Percentiles rank a stretch among this genome's conserved stretches.
These are phyloP conservation scores for Myotis findleyi DNA, from an alignment of 2,797 vertebrate genomes.

Conservation along the genomic window DNA sequence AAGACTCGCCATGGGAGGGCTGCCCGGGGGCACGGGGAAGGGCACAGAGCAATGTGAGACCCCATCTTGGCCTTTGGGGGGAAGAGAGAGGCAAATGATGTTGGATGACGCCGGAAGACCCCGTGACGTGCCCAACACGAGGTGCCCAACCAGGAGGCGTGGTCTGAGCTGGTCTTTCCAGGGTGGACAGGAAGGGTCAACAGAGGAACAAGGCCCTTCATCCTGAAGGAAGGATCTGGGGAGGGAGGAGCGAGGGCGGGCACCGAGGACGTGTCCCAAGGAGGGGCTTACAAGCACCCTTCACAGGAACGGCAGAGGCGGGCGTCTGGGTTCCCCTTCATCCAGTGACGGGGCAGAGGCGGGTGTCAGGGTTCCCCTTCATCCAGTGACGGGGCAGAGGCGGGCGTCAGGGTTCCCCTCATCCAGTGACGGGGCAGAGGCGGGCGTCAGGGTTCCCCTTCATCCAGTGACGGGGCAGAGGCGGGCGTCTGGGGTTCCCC, in stretches of 20 bases:
- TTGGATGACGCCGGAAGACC: background rate
- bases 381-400: background rate
- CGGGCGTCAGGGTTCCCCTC: background rate
- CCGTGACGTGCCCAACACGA: background rate
- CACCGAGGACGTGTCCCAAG: background rate
- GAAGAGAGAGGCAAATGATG: background rate
- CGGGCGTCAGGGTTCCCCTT: background rate
- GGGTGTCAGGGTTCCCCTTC: background rate
- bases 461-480: background rate
- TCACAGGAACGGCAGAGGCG: background rate
- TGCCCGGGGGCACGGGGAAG: background rate
- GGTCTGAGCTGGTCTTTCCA: background rate
- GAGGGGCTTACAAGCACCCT: background rate
- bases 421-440: background rate
- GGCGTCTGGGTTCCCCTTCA: background rate
- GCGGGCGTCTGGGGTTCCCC: background rate
- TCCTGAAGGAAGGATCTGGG: no score
- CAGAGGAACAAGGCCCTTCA: no score
- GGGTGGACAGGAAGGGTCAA: background rate
- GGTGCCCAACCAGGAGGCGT: background rate
- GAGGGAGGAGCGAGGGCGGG: background rate
- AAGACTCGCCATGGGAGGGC: accelerated
- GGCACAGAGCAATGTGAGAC: background rate
- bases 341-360: background rate
- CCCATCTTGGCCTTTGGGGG: background rate